Conservation (phyloP, 2,888 invertebrate genomes). For the Calliphora vomitoria region DNA sequence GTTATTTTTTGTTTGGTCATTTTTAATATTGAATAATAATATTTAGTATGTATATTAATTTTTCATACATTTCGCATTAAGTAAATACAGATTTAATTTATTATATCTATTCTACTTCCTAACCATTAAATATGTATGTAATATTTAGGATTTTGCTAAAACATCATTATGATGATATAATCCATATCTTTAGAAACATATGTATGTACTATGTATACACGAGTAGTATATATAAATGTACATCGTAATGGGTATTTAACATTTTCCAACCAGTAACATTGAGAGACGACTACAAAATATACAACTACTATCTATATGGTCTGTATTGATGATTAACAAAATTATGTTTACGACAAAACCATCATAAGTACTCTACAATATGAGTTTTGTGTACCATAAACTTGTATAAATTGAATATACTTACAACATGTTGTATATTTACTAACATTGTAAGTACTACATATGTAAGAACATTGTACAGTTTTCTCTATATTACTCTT, state of each 20-base stretch:
- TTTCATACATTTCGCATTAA: background rate
- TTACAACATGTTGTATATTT: constrained; percentile 25
- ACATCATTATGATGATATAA: constrained; percentile 11
- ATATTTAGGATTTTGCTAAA: background rate
- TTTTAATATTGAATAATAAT: background rate
- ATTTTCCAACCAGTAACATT: background rate
- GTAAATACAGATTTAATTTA: constrained; percentile 13
- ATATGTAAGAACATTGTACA: background rate
- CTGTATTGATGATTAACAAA: constrained; percentile 41
- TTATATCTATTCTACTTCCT: background rate
- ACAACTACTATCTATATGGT: background rate
- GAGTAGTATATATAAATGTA: background rate
- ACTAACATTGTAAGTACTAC: background rate
- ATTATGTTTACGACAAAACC: constrained; percentile 51
- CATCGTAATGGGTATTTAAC: background rate
- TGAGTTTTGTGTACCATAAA: constrained; percentile 2
- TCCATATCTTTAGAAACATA: background rate
- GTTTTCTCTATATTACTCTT: background rate
- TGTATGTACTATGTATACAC: too few species aligned
- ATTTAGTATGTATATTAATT: background rate
- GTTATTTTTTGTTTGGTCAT: background rate
- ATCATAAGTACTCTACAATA: constrained; percentile 26
- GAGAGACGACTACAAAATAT: background rate
- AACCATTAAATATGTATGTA: constrained; percentile 19
- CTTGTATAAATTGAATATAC: background rate